Base-by-base conservation (phyloP, 2,888 invertebrate species). In the Lasioglossum vierecki region DNA sequence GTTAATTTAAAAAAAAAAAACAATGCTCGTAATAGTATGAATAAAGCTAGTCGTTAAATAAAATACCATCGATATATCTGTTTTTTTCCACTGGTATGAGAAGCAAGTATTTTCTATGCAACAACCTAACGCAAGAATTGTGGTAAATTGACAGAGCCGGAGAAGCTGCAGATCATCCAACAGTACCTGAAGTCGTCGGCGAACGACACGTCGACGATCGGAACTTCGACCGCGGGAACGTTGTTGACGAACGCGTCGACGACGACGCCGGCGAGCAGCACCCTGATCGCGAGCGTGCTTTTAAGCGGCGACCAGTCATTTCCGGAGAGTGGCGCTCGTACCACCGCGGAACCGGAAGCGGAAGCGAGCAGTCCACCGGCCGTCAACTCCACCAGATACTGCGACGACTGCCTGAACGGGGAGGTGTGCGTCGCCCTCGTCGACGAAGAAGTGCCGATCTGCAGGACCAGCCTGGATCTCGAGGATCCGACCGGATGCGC, bases 401-500 rank as follows among this genome's bases (percentile, higher is more conserved):
- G 95, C 90, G 92, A 92, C 89, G 94, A 94, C 80, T 95, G 95
- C 79, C 82, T 92, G 72, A 30, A 84, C 35, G 92, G 88, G 8
- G 96, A 97, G 95, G 96, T 97, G 84, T 97, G 97, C 95, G 96
- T 97, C 94, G 96, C 97, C 76, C 95, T 96, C 89, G 96, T 96
- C 90, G 96, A 95, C 88, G 97, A 96, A 91, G 96, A 96, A 75
- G 96, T 96, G 73, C 96, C 97, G 5, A 95, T 95, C 73, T 97
- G 97, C 93, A 95, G 95, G 90, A 92, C 92, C 63, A 95, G 96
- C 9, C 90, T 94, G 30, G 96, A 97, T 92, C 93, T 94, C 5
- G 94, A 95, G 18, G 97, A 97, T 92, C 96, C 96, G 4, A 97
- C 97, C 90, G 97, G 96, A 82, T 95, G 95, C 86, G 95, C 94